phyloP scores from a whole-genome alignment of 1,140 invertebrate genomes.

The Nymphalis io region DNA sequence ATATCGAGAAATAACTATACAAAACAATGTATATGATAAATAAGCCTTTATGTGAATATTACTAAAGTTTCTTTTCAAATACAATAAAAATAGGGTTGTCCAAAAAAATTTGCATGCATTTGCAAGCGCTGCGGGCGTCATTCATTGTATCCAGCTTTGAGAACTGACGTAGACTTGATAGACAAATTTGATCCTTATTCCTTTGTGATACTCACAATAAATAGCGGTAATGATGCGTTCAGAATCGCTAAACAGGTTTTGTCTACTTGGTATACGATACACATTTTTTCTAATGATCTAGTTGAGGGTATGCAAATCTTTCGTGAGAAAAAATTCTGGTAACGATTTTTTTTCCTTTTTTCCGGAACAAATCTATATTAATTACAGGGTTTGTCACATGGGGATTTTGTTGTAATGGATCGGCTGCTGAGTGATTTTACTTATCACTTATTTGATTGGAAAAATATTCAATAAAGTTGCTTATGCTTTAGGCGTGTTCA shows the following conservation, averaged over 20 bases:
- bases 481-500: not conserved
- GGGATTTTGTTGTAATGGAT: constrained; percentile 21
- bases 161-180: constrained; percentile 23
- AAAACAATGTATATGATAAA: not conserved
- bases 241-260: constrained; percentile 73
- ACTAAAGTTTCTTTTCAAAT: constrained; percentile 23
- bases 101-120: constrained; percentile 62
- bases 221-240: constrained; percentile 66
- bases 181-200: not conserved
- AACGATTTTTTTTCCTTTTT: constrained; percentile 14
- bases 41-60: not conserved
- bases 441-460: not conserved
- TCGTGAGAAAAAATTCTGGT: constrained; percentile 58
- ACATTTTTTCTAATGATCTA: constrained; percentile 62
- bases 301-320: constrained; percentile 58
- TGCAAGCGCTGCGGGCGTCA: constrained; percentile 51
- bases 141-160: constrained; percentile 30
- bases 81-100: constrained; percentile 46
- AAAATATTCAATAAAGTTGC: not conserved
- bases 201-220: constrained; percentile 15
- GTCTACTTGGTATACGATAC: constrained; percentile 44
- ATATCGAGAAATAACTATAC: not conserved
- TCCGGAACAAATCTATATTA: constrained; percentile 40
- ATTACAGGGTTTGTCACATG: constrained; percentile 19
- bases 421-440: no score